These are phyloP conservation scores for Dione juno DNA, from an alignment of 2,888 invertebrate genomes.

Conservation along the genomic window DNA sequence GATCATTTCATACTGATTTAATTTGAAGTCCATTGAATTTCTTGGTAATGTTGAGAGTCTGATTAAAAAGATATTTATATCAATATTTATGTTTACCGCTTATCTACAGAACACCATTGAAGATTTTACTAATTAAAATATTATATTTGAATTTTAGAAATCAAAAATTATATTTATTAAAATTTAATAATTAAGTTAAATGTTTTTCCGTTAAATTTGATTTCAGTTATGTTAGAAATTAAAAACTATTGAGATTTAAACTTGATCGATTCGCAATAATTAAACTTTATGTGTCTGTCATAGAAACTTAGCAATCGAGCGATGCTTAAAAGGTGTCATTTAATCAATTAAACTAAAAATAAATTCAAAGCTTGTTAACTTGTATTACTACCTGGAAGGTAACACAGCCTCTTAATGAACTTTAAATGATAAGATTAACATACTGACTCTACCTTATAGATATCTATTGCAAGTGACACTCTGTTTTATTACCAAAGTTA, in stretches of 20 bases:
- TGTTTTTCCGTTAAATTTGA: too few species aligned
- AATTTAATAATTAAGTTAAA: too few species aligned
- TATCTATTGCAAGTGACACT: conserved; percentile 19
- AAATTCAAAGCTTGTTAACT: conserved; percentile 3
- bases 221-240: too few species aligned
- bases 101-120: conserved; percentile 8
- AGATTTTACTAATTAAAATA: neutral
- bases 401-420: conserved; percentile 14
- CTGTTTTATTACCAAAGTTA: conserved; percentile 18
- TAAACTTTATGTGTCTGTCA: neutral
- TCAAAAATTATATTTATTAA: neutral
- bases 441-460: conserved; percentile 18
- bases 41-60: neutral
- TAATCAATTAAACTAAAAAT: conserved; percentile 6
- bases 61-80: conserved; percentile 12
- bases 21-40: conserved; percentile 11
- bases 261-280: neutral
- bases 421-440: conserved; percentile 11
- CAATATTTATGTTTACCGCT: conserved; percentile 3
- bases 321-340: neutral
- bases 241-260: neutral
- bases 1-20: conserved; percentile 8
- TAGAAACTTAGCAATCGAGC: neutral
- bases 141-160: neutral
- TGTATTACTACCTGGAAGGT: conserved; percentile 5